phyloP scores from a whole-genome alignment of 2,113 vertebrate genomes.

The Opisthocomus hoazin region DNA sequence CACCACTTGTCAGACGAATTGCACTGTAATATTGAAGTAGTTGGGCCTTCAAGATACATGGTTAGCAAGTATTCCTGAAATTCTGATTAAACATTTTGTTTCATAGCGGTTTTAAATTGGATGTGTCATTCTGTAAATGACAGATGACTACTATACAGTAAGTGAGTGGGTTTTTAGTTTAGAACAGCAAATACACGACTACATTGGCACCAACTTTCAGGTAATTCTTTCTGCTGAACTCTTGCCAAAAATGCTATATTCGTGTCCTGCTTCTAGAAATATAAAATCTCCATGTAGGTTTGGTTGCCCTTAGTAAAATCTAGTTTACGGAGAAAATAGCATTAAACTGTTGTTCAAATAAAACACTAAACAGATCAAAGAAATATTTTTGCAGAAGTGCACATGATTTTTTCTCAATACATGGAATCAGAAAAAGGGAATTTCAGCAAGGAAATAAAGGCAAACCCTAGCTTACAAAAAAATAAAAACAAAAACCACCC shows the following conservation, averaged over 20 bases:
- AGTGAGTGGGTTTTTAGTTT: conserved; percentile 27
- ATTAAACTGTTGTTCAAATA: neutral
- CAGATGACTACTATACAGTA: conserved; percentile 16
- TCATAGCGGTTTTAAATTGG: conserved; percentile 52
- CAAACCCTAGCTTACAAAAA: neutral
- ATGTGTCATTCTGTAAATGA: conserved; percentile 56
- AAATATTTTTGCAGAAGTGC: neutral
- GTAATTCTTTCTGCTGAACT: conserved; percentile 43
- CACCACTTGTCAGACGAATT: conserved; percentile 17
- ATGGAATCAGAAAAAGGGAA: neutral
- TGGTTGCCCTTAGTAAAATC: neutral
- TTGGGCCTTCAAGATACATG: conserved; percentile 13
- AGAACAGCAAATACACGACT: conserved; percentile 31
- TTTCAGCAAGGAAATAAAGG: neutral
- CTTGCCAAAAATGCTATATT: conserved; percentile 18
- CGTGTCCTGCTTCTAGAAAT: neutral
- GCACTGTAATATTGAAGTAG: neutral
- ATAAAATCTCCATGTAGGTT: neutral
- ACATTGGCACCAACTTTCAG: conserved; percentile 25
- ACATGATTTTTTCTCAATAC: neutral
- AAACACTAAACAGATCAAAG: neutral
- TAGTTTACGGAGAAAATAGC: neutral
- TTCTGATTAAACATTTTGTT: conserved; percentile 61
- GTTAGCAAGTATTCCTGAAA: conserved; percentile 52
- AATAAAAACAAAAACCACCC: neutral